Evolutionary conservation across 2,888 invertebrate genomes (phyloP).

Genomic region (Antheraea yamamai): DNA sequence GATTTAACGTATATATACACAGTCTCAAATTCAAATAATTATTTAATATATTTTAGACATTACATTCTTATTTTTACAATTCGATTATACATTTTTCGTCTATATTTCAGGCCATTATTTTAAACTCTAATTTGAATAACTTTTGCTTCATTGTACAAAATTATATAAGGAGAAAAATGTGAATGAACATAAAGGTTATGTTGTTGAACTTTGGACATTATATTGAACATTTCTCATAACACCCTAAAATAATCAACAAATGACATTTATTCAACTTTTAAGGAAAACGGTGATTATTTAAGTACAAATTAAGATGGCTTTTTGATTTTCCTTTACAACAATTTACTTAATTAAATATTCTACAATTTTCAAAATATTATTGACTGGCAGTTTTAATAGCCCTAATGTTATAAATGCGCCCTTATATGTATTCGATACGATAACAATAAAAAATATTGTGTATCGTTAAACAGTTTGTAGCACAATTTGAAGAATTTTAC

Average conservation of each 20-base stretch:
- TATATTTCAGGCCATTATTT: background rate
- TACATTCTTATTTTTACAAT: conserved; percentile 1
- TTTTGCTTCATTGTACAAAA: background rate
- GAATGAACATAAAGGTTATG: background rate
- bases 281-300: background rate
- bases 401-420: background rate
- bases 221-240: background rate
- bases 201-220: background rate
- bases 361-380: background rate
- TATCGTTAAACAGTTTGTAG: background rate
- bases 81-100: background rate
- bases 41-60: background rate
- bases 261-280: background rate
- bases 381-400: background rate
- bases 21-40: conserved; percentile 8
- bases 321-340: background rate
- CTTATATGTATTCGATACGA: background rate
- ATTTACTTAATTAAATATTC: background rate
- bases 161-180: background rate
- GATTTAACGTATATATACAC: background rate
- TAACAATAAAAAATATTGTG: background rate
- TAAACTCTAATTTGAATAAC: background rate
- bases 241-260: background rate
- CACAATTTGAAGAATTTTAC: conserved; percentile 10
- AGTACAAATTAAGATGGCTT: background rate